Percentiles rank a stretch among this genome's conserved stretches.
These are phyloP conservation scores for Smutsia gigantea DNA, from an alignment of 2,797 vertebrate species.

Conservation along the genomic window DNA sequence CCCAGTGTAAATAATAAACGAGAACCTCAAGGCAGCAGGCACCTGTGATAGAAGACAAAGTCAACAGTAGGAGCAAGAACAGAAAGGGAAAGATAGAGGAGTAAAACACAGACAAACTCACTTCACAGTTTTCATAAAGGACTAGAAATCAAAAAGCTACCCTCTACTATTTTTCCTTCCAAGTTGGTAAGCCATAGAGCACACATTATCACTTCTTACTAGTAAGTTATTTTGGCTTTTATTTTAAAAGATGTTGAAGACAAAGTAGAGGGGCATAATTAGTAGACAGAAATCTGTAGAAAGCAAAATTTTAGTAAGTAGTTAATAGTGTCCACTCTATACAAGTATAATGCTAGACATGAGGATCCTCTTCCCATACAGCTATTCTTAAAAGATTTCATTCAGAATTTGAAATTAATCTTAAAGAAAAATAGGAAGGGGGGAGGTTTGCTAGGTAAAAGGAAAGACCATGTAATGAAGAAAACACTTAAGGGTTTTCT, in stretches of 20 bases:
- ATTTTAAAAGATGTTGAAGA: slow-evolving; percentile 15
- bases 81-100: background rate
- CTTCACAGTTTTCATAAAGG: background rate
- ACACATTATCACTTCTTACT: slow-evolving; percentile 29
- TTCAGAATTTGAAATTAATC: slow-evolving; percentile 45
- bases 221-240: slow-evolving; percentile 15
- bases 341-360: background rate
- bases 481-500: slow-evolving; percentile 1
- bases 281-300: background rate
- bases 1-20: slow-evolving; percentile 10
- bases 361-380: background rate
- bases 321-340: background rate
- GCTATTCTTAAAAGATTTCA: slow-evolving; percentile 14
- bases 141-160: background rate
- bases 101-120: background rate
- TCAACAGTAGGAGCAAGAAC: background rate
- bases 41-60: background rate
- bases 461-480: background rate
- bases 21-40: background rate
- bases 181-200: background rate
- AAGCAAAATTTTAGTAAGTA: slow-evolving; percentile 13
- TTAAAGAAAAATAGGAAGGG: slow-evolving; percentile 7
- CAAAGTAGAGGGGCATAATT: background rate
- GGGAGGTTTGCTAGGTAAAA: background rate
- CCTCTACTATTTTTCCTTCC: background rate